A percentile compares a stretch with the other conserved stretches of the same genome.
Conservation (phyloP, 2,888 invertebrate species). For the Portevinia maculata region DNA sequence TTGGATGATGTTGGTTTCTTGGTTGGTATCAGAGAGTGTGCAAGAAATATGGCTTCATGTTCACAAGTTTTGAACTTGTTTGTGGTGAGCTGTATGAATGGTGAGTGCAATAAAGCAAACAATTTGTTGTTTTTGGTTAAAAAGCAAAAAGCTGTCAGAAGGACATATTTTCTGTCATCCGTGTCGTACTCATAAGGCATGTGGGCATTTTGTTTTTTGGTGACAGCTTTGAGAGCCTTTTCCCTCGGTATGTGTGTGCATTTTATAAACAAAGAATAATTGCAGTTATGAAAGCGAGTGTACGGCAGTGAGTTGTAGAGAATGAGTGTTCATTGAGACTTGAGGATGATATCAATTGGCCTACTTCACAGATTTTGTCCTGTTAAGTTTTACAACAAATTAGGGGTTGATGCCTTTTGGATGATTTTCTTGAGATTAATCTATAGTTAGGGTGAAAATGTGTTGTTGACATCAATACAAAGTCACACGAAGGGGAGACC, state of each 20-base stretch:
- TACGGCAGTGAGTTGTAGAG: neutral
- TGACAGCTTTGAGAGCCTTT: conserved; percentile 27
- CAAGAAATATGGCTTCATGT: conserved; percentile 3
- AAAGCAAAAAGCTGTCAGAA: conserved; percentile 31
- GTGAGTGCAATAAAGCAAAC: neutral
- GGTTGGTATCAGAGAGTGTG: conserved; percentile 2
- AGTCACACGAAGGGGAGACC: no score
- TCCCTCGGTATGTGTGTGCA: conserved; percentile 4
- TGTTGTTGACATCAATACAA: no score
- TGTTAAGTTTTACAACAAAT: conserved; percentile 51
- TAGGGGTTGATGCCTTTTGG: conserved; percentile 51
- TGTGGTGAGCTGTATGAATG: conserved; percentile 20
- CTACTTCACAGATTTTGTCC: conserved; percentile 45
- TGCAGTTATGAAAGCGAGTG: conserved; percentile 29
- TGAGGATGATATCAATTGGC: conserved; percentile 58
- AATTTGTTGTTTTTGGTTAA: conserved; percentile 4
- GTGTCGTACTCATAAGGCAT: conserved; percentile 1
- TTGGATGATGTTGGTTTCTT: conserved; percentile 1
- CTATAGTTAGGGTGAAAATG: neutral
- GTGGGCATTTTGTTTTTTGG: conserved; percentile 37
- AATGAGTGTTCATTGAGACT: conserved; percentile 54
- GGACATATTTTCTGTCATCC: conserved; percentile 24
- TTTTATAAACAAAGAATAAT: conserved; percentile 50
- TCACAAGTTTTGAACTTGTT: conserved; percentile 32
- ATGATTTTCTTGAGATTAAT: conserved; percentile 18